Base-by-base conservation (phyloP, 2,888 invertebrate genomes). In the Hylaea fasciaria region DNA sequence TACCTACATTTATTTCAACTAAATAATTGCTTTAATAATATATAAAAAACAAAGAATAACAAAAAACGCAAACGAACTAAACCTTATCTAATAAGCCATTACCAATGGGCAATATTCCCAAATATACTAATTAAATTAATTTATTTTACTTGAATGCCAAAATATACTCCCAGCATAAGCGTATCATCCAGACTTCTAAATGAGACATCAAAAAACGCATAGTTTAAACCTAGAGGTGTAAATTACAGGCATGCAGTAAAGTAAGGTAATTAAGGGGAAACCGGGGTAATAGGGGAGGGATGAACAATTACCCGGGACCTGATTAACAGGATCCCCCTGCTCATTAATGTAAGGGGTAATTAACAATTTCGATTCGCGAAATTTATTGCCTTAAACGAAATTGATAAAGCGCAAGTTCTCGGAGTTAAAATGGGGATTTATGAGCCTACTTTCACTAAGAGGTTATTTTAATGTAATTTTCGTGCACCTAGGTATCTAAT, bases 231-330 rank as follows among this genome's bases (percentile, higher is more conserved):
- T 56, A 52, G 48, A 50, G 59, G 63, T 64, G 64, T 59, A 61
- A 68, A 64, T 65, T 61, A 69, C 69, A 51, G 55, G 57, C 47
- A 71, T 70, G 69, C 70, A 72, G 71, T 71, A 72, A 79, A 78
- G 73, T 72, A 73, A 63, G 62, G 66, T 66, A 69, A 69, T 70
- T 69, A 62, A 63, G 66, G 68, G 63, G 66, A 40, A 41, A 48
- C 56, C 49, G 62, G 65, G 70, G 65, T 49, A 50, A 53, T 3
- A 48, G 45, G 54, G 50, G 62, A 61, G 67, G 71, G 68, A 69
- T 73, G 73, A 76, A 74, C 74, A 76, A 78, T 78, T 70, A 74
- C 74, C 62, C 46, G 64, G 65, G 59, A 71, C 69, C 80, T 74
- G 71, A 81, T 76, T 60, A 77, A 76, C 72, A 72, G 59, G 64